A percentile compares a stretch with the other conserved stretches of the same genome.
These are phyloP conservation scores for Ancistrus triradiatus DNA, from an alignment of 2,113 vertebrate species.

Conservation along the genomic window DNA sequence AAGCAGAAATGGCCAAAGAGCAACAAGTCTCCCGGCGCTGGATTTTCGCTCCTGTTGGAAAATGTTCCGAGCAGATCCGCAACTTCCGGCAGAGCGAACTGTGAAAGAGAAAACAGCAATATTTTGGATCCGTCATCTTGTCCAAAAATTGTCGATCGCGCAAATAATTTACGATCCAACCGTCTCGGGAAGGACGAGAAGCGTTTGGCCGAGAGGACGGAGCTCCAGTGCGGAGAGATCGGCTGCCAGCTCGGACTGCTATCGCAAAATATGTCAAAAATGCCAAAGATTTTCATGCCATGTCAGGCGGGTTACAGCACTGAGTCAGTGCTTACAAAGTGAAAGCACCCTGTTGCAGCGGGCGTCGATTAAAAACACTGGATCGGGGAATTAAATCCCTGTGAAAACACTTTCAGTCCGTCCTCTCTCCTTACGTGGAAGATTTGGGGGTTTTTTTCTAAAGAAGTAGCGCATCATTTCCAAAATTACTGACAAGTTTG, in stretches of 20 bases:
- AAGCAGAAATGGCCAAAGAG: conserved; percentile 59
- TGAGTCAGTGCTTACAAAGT: conserved; percentile 65
- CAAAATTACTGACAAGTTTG: conserved; percentile 56
- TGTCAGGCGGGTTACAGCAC: conserved; percentile 60
- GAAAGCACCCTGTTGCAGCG: conserved; percentile 72
- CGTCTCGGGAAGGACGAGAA: conserved; percentile 37
- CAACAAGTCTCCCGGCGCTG: conserved; percentile 85
- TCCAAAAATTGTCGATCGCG: conserved; percentile 51
- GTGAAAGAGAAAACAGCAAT: conserved; percentile 76
- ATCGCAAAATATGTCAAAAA: conserved; percentile 77
- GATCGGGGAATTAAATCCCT: conserved; percentile 47
- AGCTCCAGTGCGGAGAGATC: conserved; percentile 51
- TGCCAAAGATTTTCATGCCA: conserved; percentile 71
- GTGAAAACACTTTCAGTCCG: conserved; percentile 42
- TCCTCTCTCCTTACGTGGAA: conserved; percentile 18
- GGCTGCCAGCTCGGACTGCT: conserved; percentile 68
- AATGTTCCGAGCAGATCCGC: conserved; percentile 86
- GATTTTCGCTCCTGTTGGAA: conserved; percentile 84
- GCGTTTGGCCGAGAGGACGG: conserved; percentile 36
- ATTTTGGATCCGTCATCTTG: conserved; percentile 83
- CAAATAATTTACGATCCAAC: conserved; percentile 28
- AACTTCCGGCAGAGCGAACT: conserved; percentile 79
- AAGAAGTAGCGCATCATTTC: no score
- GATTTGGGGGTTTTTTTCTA: conserved; percentile 11
- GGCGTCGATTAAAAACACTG: conserved; percentile 41